Evolutionary conservation across 2,888 invertebrate species (phyloP).

Genomic region (Oegoconia quadripuncta): DNA sequence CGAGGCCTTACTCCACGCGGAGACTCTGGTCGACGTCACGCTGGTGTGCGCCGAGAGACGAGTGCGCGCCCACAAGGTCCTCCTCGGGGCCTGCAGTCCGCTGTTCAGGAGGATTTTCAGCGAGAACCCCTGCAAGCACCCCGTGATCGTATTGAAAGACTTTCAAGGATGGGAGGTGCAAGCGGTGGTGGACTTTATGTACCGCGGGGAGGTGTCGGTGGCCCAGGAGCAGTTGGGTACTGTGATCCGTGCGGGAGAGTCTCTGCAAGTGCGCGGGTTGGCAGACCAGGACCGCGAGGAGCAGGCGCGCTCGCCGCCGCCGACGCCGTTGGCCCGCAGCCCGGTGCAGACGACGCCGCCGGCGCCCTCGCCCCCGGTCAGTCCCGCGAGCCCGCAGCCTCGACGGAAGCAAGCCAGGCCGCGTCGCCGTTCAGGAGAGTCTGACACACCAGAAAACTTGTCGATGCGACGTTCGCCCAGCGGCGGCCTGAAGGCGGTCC

Average conservation of each 20-base stretch:
- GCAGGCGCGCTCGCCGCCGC: conserved; percentile 56
- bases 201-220: conserved; percentile 94
- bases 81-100: conserved; percentile 92
- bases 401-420: conserved; percentile 92
- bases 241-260: conserved; percentile 92
- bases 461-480: conserved; percentile 78
- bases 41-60: conserved; percentile 92
- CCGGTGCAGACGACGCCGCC: conserved; percentile 66
- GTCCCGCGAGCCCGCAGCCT: conserved; percentile 89
- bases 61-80: conserved; percentile 94
- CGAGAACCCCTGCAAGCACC: conserved; percentile 96
- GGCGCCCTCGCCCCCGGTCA: conserved; percentile 66
- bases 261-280: conserved; percentile 89
- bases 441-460: conserved; percentile 79
- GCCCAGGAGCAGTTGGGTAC: conserved; percentile 90
- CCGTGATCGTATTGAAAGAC: conserved; percentile 94
- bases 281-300: conserved; percentile 81
- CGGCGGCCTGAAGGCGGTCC: conserved; percentile 61
- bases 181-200: conserved; percentile 95
- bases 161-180: conserved; percentile 93
- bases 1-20: conserved; percentile 91
- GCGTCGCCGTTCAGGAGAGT: conserved; percentile 89
- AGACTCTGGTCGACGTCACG: conserved; percentile 93
- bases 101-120: conserved; percentile 93
- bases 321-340: conserved; percentile 61